These are phyloP conservation scores for Progne subis DNA, from an alignment of 2,113 vertebrate species.

Conservation along the genomic window DNA sequence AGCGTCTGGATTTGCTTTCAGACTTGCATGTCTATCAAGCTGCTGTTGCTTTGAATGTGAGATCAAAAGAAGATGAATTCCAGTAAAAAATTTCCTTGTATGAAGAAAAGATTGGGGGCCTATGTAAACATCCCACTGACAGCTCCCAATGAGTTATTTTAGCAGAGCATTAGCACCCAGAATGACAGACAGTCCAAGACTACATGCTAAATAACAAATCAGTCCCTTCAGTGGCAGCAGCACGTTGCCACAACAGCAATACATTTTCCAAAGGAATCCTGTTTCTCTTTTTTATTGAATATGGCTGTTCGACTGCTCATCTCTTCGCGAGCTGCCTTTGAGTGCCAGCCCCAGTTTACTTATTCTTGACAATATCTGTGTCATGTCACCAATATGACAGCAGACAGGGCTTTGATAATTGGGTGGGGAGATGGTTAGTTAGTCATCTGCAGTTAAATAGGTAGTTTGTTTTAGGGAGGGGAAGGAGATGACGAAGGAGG, in stretches of 20 bases:
- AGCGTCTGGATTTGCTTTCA: constrained; percentile 88
- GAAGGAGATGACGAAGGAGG: not conserved
- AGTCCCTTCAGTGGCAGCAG: constrained; percentile 72
- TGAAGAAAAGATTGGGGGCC: constrained; percentile 85
- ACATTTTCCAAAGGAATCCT: constrained; percentile 69
- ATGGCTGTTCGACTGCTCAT: constrained; percentile 68
- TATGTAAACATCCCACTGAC: constrained; percentile 89
- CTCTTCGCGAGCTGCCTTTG: constrained; percentile 58
- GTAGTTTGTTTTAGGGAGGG: constrained; percentile 48
- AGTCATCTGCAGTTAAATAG: constrained; percentile 47
- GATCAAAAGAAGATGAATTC: constrained; percentile 90
- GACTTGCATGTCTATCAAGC: constrained; percentile 87
- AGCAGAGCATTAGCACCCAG: constrained; percentile 83
- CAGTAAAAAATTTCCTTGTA: constrained; percentile 84
- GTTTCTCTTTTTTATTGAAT: constrained; percentile 62
- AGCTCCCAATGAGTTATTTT: constrained; percentile 89
- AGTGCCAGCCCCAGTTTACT: constrained; percentile 61
- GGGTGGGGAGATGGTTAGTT: constrained; percentile 44
- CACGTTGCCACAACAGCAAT: constrained; percentile 71
- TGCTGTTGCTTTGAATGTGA: constrained; percentile 88
- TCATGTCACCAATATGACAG: constrained; percentile 57
- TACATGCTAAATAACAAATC: constrained; percentile 83
- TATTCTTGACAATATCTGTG: constrained; percentile 60
- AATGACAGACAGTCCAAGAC: constrained; percentile 81
- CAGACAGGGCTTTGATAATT: constrained; percentile 71